Percentiles rank a stretch among this genome's conserved stretches.
phyloP scores from a whole-genome alignment of 2,888 invertebrate genomes.

The Ectemnius lituratus region DNA sequence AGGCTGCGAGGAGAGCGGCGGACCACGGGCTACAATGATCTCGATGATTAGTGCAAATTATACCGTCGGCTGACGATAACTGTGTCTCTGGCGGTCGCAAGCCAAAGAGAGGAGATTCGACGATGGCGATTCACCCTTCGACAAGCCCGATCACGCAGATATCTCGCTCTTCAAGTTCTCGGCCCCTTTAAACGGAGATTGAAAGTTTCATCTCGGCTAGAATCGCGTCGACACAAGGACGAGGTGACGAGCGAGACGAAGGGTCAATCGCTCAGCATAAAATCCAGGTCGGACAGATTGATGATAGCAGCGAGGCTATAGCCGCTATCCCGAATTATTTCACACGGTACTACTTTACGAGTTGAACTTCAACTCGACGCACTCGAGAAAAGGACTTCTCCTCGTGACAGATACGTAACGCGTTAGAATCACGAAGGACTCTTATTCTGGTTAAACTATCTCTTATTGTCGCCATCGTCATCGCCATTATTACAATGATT shows the following conservation, averaged over 20 bases:
- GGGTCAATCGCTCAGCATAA: conserved; percentile 34
- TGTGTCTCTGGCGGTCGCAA: conserved; percentile 5
- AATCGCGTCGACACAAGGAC: background rate
- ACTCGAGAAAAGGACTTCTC: conserved; percentile 49
- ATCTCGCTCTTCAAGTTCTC: background rate
- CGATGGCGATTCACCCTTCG: conserved; percentile 28
- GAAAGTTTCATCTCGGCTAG: background rate
- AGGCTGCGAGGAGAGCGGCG: background rate
- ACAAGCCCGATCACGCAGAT: background rate
- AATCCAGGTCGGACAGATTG: conserved; percentile 13
- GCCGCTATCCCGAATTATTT: conserved; percentile 13
- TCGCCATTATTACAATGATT: conserved; percentile 51
- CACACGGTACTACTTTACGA: conserved; percentile 32
- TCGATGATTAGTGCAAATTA: conserved; percentile 58
- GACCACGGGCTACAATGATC: conserved; percentile 37
- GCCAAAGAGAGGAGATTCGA: conserved; percentile 16
- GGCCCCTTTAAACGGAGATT: background rate
- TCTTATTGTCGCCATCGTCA: conserved; percentile 62
- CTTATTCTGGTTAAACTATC: conserved; percentile 55
- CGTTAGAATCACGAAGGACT: conserved; percentile 54
- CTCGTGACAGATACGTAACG: conserved; percentile 53
- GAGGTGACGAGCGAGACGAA: conserved; percentile 15
- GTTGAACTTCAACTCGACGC: conserved; percentile 18
- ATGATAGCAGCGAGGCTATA: conserved; percentile 20
- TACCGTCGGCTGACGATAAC: conserved; percentile 18